phyloP scores from a whole-genome alignment of 2,888 invertebrate genomes.

The Erebia palarica region DNA sequence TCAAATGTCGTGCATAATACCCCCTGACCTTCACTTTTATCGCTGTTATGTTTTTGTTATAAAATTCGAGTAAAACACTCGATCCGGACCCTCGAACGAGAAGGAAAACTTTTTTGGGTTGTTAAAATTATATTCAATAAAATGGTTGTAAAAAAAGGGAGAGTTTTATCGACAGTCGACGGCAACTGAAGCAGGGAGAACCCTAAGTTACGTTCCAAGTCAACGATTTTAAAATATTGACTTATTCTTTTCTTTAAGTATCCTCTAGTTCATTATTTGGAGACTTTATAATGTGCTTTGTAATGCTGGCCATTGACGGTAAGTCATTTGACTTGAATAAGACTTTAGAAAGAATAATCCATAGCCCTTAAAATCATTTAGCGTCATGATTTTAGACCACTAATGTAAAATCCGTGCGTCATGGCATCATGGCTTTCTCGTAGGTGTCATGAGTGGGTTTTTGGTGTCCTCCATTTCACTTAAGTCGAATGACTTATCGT shows the following conservation, averaged over 20 bases:
- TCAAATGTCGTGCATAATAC: neutral
- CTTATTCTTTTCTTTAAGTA: neutral
- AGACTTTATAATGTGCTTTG: neutral
- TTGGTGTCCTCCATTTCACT: too few relatives aligned
- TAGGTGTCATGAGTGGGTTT: too few relatives aligned
- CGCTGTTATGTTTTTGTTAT: conserved; percentile 12
- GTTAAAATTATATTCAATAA: conserved; percentile 31
- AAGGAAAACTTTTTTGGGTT: conserved; percentile 29
- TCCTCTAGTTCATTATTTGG: neutral
- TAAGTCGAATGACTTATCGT: too few relatives aligned
- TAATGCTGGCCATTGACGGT: too few relatives aligned
- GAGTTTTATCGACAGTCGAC: conserved; percentile 5
- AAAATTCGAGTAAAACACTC: conserved; percentile 26
- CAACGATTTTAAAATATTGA: conserved; percentile 10
- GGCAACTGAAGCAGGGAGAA: neutral
- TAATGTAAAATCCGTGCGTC: too few relatives aligned
- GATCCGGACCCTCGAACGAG: conserved; percentile 13
- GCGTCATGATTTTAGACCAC: too few relatives aligned
- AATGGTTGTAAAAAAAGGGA: conserved; percentile 25
- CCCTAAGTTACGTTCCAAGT: conserved; percentile 11
- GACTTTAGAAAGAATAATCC: too few relatives aligned
- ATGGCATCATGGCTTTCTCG: too few relatives aligned
- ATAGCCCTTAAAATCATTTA: too few relatives aligned
- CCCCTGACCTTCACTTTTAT: conserved; percentile 15
- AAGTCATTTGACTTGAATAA: too few relatives aligned